These are phyloP conservation scores for Camponotus vicinus DNA, from an alignment of 1,140 invertebrate genomes.

Conservation along the genomic window DNA sequence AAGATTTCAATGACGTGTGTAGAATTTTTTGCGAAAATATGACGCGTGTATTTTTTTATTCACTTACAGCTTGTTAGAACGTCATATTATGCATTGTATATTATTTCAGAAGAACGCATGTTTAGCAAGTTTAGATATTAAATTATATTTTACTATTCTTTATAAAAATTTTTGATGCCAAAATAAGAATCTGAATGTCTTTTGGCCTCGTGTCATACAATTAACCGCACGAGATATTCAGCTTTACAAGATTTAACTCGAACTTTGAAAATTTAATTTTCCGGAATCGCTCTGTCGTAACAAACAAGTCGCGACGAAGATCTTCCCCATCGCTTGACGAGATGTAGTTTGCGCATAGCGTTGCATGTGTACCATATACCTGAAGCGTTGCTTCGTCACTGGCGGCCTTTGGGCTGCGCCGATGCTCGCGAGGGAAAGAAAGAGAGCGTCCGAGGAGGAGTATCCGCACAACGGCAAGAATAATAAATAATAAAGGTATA, in stretches of 20 bases:
- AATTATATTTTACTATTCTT: no score
- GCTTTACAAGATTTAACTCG: not conserved
- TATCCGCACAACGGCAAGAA: slow-evolving; percentile 79
- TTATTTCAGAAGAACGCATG: no score
- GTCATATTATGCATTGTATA: no score
- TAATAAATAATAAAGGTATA: slow-evolving; percentile 85
- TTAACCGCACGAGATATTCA: slow-evolving; percentile 1
- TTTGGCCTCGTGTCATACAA: not conserved
- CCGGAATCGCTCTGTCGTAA: slow-evolving; percentile 4
- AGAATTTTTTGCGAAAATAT: not conserved
- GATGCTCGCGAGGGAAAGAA: slow-evolving; percentile 58
- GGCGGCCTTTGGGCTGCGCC: slow-evolving; percentile 73
- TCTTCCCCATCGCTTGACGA: slow-evolving; percentile 15
- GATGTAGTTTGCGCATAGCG: slow-evolving; percentile 62
- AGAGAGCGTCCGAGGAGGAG: slow-evolving; percentile 68
- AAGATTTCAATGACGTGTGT: no score
- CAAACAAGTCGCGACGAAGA: slow-evolving; percentile 12
- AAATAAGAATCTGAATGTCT: not conserved
- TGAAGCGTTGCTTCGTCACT: slow-evolving; percentile 81
- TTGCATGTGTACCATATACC: slow-evolving; percentile 56
- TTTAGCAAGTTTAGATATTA: no score
- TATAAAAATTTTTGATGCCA: not conserved
- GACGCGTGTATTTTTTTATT: no score
- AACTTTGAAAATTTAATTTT: not conserved
- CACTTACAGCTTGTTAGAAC: no score